Percentiles rank a stretch among this genome's conserved stretches.
Conservation (phyloP, 1,140 invertebrate species). For the Adoxophyes honmai region DNA sequence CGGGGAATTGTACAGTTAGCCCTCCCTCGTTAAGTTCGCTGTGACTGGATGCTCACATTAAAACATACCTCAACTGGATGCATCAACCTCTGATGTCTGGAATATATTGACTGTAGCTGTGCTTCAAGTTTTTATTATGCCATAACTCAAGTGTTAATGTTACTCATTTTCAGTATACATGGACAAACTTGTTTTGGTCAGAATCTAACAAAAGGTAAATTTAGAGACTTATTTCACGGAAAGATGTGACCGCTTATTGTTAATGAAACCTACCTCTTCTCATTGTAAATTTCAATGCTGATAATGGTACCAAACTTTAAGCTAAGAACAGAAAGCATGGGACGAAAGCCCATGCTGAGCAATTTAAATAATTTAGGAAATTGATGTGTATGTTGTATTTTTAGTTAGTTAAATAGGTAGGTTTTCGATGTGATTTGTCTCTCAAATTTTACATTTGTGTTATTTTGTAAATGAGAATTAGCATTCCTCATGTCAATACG, state of each 20-base stretch:
- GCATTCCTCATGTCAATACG: conserved; percentile 78
- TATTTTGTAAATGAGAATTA: conserved; percentile 78
- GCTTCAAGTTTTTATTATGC: conserved; percentile 53
- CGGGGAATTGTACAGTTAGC: conserved; percentile 76
- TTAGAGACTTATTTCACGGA: conserved; percentile 65
- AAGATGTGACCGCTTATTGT: conserved; percentile 52
- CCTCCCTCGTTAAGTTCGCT: conserved; percentile 76
- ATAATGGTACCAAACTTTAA: conserved; percentile 73
- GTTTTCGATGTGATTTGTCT: conserved; percentile 77
- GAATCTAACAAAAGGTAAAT: conserved; percentile 68
- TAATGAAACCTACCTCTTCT: conserved; percentile 75
- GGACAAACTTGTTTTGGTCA: conserved; percentile 61
- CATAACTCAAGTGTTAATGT: conserved; percentile 52
- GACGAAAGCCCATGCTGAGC: conserved; percentile 40
- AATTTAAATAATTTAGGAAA: conserved; percentile 74
- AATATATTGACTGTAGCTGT: conserved; percentile 49
- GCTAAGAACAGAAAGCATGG: conserved; percentile 56
- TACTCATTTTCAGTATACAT: conserved; percentile 28
- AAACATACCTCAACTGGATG: conserved; percentile 62
- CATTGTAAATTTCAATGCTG: conserved; percentile 77
- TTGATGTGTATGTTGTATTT: conserved; percentile 78
- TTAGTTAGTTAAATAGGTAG: conserved; percentile 78
- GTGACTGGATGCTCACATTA: conserved; percentile 71
- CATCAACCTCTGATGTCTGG: conserved; percentile 60
- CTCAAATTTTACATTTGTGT: conserved; percentile 77